Evolutionary conservation across 2,797 vertebrate genomes (phyloP).

Genomic region (Dipus sagitta): DNA sequence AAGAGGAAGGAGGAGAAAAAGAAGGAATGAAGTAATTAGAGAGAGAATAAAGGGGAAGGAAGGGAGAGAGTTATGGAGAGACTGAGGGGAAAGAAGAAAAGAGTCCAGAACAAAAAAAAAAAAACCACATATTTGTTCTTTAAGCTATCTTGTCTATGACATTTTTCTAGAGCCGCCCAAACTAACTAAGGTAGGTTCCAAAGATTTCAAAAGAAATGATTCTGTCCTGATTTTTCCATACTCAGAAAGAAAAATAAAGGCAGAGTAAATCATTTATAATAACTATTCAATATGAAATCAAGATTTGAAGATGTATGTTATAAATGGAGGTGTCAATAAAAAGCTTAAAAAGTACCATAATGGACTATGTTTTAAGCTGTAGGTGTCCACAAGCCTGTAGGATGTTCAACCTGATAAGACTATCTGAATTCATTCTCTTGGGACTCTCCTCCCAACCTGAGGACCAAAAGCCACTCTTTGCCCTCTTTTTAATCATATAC

Average conservation of each 20-base stretch:
- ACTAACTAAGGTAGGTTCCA: background rate
- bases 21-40: background rate
- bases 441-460: slow-evolving; percentile 60
- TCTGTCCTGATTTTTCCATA: background rate
- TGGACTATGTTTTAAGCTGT: background rate
- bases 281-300: background rate
- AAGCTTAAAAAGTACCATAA: background rate
- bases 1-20: background rate
- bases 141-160: background rate
- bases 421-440: slow-evolving; percentile 64
- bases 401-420: slow-evolving; percentile 40
- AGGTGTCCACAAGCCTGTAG: background rate
- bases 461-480: slow-evolving; percentile 70
- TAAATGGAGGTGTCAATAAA: background rate
- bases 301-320: background rate
- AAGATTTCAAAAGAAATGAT: background rate
- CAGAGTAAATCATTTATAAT: background rate
- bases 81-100: background rate
- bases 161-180: background rate
- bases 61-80: too few relatives aligned
- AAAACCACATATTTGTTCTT: background rate
- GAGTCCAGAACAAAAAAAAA: too few relatives aligned
- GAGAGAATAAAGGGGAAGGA: too few relatives aligned
- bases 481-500: slow-evolving; percentile 62
- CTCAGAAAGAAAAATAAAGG: background rate